These are phyloP conservation scores for Acrocyrtus sp. DNA, from an alignment of 2,888 invertebrate genomes.

Conservation along the genomic window DNA sequence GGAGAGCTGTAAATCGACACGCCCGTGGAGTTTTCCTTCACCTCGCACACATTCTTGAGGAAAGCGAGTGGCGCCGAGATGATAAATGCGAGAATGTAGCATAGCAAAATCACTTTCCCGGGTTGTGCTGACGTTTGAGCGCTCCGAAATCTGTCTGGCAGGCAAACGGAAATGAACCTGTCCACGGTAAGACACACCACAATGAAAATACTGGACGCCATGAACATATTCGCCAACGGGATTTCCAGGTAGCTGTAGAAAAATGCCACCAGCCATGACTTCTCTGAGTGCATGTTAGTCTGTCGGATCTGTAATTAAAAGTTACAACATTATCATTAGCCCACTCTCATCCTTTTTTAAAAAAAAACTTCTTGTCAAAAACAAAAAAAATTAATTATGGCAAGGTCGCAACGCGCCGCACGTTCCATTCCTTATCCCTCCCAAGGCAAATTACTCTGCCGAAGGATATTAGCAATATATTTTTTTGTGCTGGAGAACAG, in stretches of 20 bases:
- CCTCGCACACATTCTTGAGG: slow-evolving; percentile 65
- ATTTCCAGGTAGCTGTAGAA: slow-evolving; percentile 69
- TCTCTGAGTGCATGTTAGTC: slow-evolving; percentile 58
- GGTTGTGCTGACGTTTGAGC: slow-evolving; percentile 66
- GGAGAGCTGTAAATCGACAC: slow-evolving; percentile 59
- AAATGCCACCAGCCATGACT: slow-evolving; percentile 63
- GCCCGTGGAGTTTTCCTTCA: background rate
- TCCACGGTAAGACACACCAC: slow-evolving; percentile 69
- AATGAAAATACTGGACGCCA: slow-evolving; percentile 69
- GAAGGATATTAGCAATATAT: too few relatives aligned
- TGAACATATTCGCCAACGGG: slow-evolving; percentile 68
- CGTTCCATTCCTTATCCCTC: background rate
- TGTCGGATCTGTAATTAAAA: slow-evolving; percentile 62
- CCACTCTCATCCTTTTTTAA: too few relatives aligned
- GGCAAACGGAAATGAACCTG: slow-evolving; percentile 69
- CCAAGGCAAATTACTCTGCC: background rate
- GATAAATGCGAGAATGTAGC: slow-evolving; percentile 66
- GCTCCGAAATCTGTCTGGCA: slow-evolving; percentile 66
- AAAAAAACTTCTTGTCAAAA: too few relatives aligned
- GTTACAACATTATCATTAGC: background rate
- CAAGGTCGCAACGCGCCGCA: slow-evolving; percentile 6
- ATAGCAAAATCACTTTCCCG: slow-evolving; percentile 65
- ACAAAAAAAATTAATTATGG: too few relatives aligned
- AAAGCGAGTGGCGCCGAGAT: slow-evolving; percentile 67
- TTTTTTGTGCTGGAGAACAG: too few relatives aligned